phyloP scores from a whole-genome alignment of 2,888 invertebrate genomes.

The Acronicta leporina region DNA sequence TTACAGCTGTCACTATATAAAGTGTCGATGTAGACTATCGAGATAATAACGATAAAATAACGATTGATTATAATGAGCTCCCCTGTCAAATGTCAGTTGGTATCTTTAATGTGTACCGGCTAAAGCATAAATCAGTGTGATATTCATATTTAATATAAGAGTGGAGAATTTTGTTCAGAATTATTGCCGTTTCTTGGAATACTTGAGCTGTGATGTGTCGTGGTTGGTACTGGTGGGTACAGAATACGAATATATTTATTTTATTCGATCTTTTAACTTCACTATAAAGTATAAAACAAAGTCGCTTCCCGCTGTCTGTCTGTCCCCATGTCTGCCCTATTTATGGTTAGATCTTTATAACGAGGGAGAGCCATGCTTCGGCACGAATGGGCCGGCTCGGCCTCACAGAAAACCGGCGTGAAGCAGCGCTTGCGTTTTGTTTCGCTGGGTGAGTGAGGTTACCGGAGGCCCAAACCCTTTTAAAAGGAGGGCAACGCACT shows the following conservation, averaged over 20 bases:
- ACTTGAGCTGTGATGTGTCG: conserved; percentile 69
- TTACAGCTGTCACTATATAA: conserved; percentile 31
- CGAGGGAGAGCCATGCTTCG: too few species aligned
- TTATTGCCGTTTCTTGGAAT: conserved; percentile 79
- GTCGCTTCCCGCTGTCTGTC: too few species aligned
- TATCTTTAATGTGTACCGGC: conserved; percentile 61
- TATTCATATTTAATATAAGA: conserved; percentile 83
- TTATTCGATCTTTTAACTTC: not conserved
- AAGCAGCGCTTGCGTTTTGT: too few species aligned
- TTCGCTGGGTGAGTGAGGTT: too few species aligned
- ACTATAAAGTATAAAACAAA: too few species aligned
- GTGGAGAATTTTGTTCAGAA: conserved; percentile 72
- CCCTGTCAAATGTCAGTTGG: conserved; percentile 67
- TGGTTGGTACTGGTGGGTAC: conserved; percentile 52
- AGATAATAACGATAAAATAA: conserved; percentile 51
- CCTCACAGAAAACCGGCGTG: too few species aligned
- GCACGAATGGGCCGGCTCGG: too few species aligned
- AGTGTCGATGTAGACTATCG: conserved; percentile 54
- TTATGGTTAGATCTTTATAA: too few species aligned
- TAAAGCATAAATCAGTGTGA: conserved; percentile 73
- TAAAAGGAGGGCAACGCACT: too few species aligned
- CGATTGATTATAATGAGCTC: conserved; percentile 54
- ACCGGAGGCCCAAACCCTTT: too few species aligned
- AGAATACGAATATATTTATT: conserved; percentile 20
- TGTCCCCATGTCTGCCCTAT: too few species aligned